Base-by-base conservation (phyloP, 2,797 vertebrate genomes). In the Silurus aristotelis region DNA sequence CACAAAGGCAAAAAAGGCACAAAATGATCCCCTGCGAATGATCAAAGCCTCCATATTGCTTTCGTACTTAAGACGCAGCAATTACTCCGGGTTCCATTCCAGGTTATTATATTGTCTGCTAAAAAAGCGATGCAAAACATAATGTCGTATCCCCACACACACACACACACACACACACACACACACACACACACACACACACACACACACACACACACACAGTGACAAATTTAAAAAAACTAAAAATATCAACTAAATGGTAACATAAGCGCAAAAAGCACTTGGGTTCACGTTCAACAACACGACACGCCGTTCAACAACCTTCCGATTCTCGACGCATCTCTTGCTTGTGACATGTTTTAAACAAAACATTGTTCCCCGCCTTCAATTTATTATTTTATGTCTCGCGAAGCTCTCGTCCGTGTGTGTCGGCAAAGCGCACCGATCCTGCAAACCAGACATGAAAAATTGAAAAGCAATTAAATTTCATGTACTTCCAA, bases 401-500 rank as follows among this genome's bases (percentile, higher is more conserved):
- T 64, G 31, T 73, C 73, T 73, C 43, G 31, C 25, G 64, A 63
- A 85, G 31, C 77, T 66, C 78, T 66, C 67, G 84, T 83, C 77
- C 85, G 76, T 66, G 83, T 86, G 84, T 22, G 61, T 61, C 83
- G 68, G 84, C 79, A 84, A 61, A 84, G 83, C 86, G 88, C 89
- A 91, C 86, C 46, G 78, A 43, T 60, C 66, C 76, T 56, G 84
- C 60, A 86, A 89, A 84, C 80, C 55, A 84, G 83, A 87, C 64
- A 86, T 91, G 88, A 82, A 82, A 89, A 86, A 86, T 87, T 89
- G 83, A 87, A 80, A 81, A 91, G 93, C 91, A 90, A 88, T 82
- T 89, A 90, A 85, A 92, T 90, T 82, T 91, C 79, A 92, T 90
- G 89, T 88, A 89, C 84, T 87, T 88, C 87, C 58, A 79, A 25